Evolutionary conservation across 2,888 invertebrate species (phyloP).

Genomic region (Ormyrus nitidulus): DNA sequence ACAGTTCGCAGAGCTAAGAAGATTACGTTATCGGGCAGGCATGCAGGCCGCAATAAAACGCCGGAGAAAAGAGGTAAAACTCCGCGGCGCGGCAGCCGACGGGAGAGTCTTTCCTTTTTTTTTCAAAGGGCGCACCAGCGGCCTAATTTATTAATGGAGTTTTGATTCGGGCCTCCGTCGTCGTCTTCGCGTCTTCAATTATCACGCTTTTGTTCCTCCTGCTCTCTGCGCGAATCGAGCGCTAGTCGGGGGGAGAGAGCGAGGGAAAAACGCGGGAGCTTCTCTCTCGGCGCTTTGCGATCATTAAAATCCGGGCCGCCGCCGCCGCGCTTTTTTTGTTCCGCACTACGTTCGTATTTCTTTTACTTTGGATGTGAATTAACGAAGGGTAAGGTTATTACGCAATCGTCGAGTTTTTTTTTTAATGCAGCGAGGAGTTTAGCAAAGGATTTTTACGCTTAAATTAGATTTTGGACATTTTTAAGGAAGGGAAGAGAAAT

Average conservation of each 20-base stretch:
- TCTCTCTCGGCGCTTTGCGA: conserved; percentile 47
- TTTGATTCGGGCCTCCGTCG: conserved; percentile 59
- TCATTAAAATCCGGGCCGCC: conserved; percentile 47
- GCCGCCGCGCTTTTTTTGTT: conserved; percentile 10
- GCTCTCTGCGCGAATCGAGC: conserved; percentile 31
- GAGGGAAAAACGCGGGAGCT: conserved; percentile 23
- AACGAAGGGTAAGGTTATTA: conserved; percentile 30
- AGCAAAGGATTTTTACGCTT: too few relatives aligned
- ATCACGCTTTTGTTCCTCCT: conserved; percentile 59
- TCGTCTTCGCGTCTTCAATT: conserved; percentile 61
- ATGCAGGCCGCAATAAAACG: background rate
- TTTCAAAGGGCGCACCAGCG: conserved; percentile 53
- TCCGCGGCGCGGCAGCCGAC: background rate
- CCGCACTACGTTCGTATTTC: background rate
- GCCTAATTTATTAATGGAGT: conserved; percentile 67
- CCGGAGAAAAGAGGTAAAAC: background rate
- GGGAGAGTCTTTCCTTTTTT: conserved; percentile 11
- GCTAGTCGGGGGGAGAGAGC: conserved; percentile 9
- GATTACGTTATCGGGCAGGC: background rate
- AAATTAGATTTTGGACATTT: too few relatives aligned
- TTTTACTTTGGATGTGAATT: conserved; percentile 29
- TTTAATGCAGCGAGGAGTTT: too few relatives aligned
- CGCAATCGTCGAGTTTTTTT: conserved; percentile 28
- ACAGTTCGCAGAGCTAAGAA: background rate
- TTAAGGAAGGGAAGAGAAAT: too few relatives aligned